These are phyloP conservation scores for Pseudomugil gertrudae DNA, from an alignment of 2,797 vertebrate genomes.

Conservation along the genomic window DNA sequence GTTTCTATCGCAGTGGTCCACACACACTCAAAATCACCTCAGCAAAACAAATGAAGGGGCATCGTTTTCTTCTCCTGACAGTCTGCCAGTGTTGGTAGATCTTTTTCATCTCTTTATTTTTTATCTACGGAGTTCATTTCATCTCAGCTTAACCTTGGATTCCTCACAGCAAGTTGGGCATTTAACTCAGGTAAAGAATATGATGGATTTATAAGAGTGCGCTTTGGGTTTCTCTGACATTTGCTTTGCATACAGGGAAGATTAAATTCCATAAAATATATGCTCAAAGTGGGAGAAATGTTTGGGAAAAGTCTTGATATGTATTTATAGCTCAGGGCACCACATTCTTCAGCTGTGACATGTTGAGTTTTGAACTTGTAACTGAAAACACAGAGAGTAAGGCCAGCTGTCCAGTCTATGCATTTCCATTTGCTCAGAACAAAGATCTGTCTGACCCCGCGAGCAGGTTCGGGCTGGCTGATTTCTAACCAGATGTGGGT, in stretches of 20 bases:
- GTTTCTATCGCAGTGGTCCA: slow-evolving; percentile 45
- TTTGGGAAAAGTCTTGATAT: slow-evolving; percentile 23
- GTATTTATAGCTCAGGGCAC: slow-evolving; percentile 36
- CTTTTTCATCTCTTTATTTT: slow-evolving; percentile 9
- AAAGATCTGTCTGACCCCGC: slow-evolving; percentile 32
- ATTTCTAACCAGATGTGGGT: slow-evolving; percentile 39
- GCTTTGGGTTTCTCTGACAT: no score
- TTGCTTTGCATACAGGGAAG: slow-evolving; percentile 3
- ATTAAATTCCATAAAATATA: slow-evolving; percentile 10
- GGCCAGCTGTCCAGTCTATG: slow-evolving; percentile 48
- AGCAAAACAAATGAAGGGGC: slow-evolving; percentile 58
- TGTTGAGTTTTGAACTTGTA: slow-evolving; percentile 25
- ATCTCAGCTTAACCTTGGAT: slow-evolving; percentile 80
- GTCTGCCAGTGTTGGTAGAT: slow-evolving; percentile 38
- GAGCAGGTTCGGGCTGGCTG: slow-evolving; percentile 52
- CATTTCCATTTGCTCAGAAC: slow-evolving; percentile 22
- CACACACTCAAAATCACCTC: slow-evolving; percentile 44
- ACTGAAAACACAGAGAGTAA: slow-evolving; percentile 31
- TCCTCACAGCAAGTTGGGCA: slow-evolving; percentile 78
- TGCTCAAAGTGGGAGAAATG: slow-evolving; percentile 21
- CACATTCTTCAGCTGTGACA: slow-evolving; percentile 51
- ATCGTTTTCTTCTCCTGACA: slow-evolving; percentile 55
- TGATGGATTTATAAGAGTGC: slow-evolving; percentile 8
- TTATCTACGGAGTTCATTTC: slow-evolving; percentile 61
- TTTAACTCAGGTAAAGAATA: slow-evolving; percentile 78